These are phyloP conservation scores for Ecliptopera silaceata DNA, from an alignment of 2,888 invertebrate species.

Conservation along the genomic window DNA sequence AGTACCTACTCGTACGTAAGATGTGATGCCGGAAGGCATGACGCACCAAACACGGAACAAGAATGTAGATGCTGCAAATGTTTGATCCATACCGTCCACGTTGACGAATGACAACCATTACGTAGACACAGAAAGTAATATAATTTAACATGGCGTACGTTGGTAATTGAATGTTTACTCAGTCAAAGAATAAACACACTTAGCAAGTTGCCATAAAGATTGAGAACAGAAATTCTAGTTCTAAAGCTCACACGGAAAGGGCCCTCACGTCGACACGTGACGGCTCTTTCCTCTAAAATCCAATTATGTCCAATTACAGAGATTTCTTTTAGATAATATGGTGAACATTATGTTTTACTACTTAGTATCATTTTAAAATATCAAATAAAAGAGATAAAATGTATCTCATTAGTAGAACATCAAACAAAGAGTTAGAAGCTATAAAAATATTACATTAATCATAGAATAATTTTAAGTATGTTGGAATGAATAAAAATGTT, in stretches of 20 bases:
- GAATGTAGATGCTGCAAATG: slow-evolving; percentile 53
- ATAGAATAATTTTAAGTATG: slow-evolving; percentile 11
- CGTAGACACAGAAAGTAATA: slow-evolving; percentile 12
- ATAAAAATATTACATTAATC: slow-evolving; percentile 12
- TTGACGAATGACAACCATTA: slow-evolving; percentile 37
- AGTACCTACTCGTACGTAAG: slow-evolving; percentile 35
- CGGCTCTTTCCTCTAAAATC: slow-evolving; percentile 45
- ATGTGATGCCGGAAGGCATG: slow-evolving; percentile 53
- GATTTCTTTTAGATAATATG: slow-evolving; percentile 43
- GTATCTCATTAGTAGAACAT: slow-evolving; percentile 58
- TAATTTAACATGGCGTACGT: neutral
- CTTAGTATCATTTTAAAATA: slow-evolving; percentile 51
- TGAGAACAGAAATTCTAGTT: slow-evolving; percentile 12
- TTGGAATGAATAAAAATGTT: slow-evolving; percentile 3
- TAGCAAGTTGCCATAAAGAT: neutral
- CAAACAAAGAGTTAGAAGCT: slow-evolving; percentile 13
- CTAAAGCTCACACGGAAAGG: slow-evolving; percentile 36
- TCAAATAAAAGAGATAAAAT: slow-evolving; percentile 57
- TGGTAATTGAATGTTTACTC: neutral
- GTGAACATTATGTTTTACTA: slow-evolving; percentile 43
- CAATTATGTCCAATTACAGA: slow-evolving; percentile 57
- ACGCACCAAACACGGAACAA: slow-evolving; percentile 51
- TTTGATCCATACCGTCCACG: slow-evolving; percentile 36
- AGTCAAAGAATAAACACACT: neutral
- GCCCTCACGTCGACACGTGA: slow-evolving; percentile 42